Conservation (phyloP, 2,113 vertebrate genomes). For the Crotophaga sulcirostris region DNA sequence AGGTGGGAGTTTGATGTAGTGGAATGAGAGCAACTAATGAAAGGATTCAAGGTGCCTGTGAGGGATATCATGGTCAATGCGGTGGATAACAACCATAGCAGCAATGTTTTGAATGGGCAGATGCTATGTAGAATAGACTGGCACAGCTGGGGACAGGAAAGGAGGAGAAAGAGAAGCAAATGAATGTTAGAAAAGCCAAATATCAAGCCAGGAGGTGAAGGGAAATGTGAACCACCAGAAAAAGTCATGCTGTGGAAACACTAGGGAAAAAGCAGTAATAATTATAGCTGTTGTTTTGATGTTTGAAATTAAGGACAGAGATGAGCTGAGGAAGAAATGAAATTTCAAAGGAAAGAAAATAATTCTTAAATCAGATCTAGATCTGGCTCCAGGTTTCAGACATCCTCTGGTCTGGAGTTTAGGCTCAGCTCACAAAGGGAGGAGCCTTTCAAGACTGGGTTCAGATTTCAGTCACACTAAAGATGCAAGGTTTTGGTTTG, state of each 20-base stretch:
- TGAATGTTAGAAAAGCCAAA: background rate
- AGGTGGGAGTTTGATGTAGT: background rate
- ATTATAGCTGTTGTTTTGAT: background rate
- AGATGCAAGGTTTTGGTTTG: background rate
- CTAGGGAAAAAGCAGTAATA: background rate
- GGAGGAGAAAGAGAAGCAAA: background rate
- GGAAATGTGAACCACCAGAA: background rate
- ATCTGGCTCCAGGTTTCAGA: background rate
- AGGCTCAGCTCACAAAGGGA: background rate
- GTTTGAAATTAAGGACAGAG: background rate
- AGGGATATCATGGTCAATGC: background rate
- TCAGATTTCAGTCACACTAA: conserved; percentile 22
- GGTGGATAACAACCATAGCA: background rate
- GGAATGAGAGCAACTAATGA: background rate
- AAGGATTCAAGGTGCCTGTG: background rate
- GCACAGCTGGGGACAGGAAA: background rate
- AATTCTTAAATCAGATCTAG: background rate
- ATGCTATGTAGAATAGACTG: background rate
- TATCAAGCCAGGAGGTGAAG: background rate
- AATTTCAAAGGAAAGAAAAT: background rate
- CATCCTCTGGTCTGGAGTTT: background rate
- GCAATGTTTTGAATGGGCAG: background rate
- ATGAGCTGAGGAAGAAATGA: background rate
- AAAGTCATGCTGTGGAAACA: background rate
- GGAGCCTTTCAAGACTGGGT: background rate